Evolutionary conservation across 2,888 invertebrate genomes (phyloP), one percentile per base, ranked within the genome.

Genomic region (Leptopterna dolabrata): DNA sequence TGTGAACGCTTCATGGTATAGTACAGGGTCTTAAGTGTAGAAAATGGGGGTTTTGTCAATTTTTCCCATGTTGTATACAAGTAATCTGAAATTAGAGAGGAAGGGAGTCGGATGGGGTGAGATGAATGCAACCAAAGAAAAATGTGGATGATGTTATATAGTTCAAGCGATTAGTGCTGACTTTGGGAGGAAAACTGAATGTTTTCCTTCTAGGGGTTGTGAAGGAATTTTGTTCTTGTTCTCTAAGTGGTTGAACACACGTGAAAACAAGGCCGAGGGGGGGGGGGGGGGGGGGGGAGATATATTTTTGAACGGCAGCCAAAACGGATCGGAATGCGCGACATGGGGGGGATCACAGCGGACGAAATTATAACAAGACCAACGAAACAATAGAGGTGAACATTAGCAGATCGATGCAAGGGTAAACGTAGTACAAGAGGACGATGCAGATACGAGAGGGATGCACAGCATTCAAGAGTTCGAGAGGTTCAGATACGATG

Each of bases 401-500:
- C 24, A 19, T 19, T 2, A 55, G 63, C 24, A 24, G 63, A 63
- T 24, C 63, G 63, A 24, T 9, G 24, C 63, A 63, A 24, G 9
- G 27, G 63, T 9, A 27, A 24, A 63, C 63, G 27, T 63, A 63
- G 73, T 29, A 29, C 6, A 30, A 71, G 36, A 73, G 43, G 27
- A 78, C 78, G 43, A 78, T 78, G 78, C 78, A 78, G 78, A 24
- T 16, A 78, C 27, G 78, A 78, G 14, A 45, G 24, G 78, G 78
- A 78, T 78, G 45, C 78, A 76, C 73, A 36, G 73, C 36, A 76
- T 76, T 36, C 30, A 76, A 11, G 63, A 63, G 24, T 24, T 24
- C 16, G 51, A 51, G 51, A 51, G 45, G 16, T 78, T 27, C 78
- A 27, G 19, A 16, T 78, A 41, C 19, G 19, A 78, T 43, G 43